phyloP scores from a whole-genome alignment of 2,113 vertebrate genomes.

The Hippocampus guttulatus region DNA sequence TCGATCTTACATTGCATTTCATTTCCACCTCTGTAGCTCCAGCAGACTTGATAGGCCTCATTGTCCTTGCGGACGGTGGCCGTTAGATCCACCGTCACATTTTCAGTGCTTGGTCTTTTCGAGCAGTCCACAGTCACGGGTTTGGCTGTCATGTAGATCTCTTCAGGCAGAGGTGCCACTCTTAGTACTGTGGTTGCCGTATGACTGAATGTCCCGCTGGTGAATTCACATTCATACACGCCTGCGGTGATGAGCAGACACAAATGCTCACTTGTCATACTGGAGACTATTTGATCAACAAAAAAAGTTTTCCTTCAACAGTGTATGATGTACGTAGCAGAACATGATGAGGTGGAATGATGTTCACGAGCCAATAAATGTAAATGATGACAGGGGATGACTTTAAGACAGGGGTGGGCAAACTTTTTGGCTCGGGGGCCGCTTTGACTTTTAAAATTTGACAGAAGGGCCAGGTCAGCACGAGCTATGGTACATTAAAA shows the following conservation, averaged over 20 bases:
- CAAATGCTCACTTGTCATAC: not conserved
- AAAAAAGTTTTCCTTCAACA: no score
- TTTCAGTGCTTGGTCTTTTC: not conserved
- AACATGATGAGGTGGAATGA: no score
- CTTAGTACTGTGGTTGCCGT: not conserved
- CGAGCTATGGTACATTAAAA: no score
- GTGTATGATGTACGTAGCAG: no score
- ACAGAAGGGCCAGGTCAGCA: no score
- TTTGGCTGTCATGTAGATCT: not conserved
- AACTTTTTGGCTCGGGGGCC: no score
- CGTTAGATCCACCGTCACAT: not conserved
- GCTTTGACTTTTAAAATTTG: no score
- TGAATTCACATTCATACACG: not conserved
- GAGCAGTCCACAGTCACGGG: conserved; percentile 1
- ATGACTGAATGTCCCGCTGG: not conserved
- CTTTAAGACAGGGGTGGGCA: no score
- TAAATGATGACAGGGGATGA: not conserved
- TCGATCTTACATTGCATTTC: not conserved
- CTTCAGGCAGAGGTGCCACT: not conserved
- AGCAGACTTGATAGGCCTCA: not conserved
- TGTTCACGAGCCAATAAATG: not conserved
- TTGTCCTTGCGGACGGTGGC: not conserved
- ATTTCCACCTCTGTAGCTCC: not conserved
- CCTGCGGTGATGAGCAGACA: not conserved
- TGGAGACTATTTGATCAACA: not conserved